These are phyloP conservation scores for Lepidocyrtinus sp. DNA, from an alignment of 2,888 invertebrate genomes.

Conservation along the genomic window DNA sequence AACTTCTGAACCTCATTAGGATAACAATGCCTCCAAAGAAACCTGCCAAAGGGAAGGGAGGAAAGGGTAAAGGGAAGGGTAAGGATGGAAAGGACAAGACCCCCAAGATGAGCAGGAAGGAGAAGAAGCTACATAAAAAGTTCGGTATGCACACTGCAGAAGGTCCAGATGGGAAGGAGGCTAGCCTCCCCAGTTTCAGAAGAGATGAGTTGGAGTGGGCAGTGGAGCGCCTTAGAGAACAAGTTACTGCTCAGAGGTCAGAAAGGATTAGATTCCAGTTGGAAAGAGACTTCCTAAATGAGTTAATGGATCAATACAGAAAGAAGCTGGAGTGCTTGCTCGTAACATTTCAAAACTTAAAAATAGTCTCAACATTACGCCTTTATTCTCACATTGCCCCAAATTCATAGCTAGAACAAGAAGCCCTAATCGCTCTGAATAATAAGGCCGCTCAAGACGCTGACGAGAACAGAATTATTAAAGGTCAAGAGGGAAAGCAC, in stretches of 20 bases:
- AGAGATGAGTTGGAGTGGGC: slow-evolving; percentile 66
- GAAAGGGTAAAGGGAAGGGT: slow-evolving; percentile 38
- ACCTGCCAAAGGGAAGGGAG: slow-evolving; percentile 12
- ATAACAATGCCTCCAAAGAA: slow-evolving; percentile 56
- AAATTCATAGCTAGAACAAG: slow-evolving; percentile 62
- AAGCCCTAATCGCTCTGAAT: slow-evolving; percentile 45
- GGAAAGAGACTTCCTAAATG: slow-evolving; percentile 66
- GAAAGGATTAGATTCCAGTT: slow-evolving; percentile 66
- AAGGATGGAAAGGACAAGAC: slow-evolving; percentile 36
- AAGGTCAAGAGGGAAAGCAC: slow-evolving; percentile 67
- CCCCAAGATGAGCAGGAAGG: slow-evolving; percentile 52
- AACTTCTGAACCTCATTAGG: no score
- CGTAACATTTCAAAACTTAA: slow-evolving; percentile 26
- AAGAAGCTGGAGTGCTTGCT: slow-evolving; percentile 50
- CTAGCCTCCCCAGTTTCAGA: slow-evolving; percentile 43
- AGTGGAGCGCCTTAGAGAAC: slow-evolving; percentile 57
- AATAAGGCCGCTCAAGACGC: slow-evolving; percentile 63
- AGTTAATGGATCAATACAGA: slow-evolving; percentile 51
- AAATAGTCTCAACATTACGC: no score
- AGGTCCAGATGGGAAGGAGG: slow-evolving; percentile 57
- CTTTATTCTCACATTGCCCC: background rate
- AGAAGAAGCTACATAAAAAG: slow-evolving; percentile 61
- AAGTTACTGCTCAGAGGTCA: slow-evolving; percentile 56
- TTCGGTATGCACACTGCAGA: slow-evolving; percentile 60
- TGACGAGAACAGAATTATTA: slow-evolving; percentile 62